These are phyloP conservation scores for Numenius phaeopus DNA, from an alignment of 2,797 vertebrate genomes.

Conservation along the genomic window DNA sequence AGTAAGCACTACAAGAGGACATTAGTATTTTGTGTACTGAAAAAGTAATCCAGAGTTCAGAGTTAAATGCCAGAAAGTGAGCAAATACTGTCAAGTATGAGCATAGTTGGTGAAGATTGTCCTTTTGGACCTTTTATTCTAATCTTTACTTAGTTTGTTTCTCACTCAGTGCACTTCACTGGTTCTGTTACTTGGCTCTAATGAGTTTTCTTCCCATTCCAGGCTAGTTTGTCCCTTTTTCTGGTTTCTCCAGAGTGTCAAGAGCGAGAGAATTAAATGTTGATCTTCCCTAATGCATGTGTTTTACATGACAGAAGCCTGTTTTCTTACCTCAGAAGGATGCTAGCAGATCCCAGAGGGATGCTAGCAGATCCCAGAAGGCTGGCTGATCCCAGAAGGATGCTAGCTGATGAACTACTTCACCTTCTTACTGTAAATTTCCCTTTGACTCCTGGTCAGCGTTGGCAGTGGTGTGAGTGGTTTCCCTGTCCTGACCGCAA, in stretches of 20 bases:
- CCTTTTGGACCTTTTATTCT: background rate
- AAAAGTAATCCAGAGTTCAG: background rate
- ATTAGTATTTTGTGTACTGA: background rate
- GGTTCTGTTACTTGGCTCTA: background rate
- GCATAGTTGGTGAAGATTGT: background rate
- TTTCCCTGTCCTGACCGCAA: background rate
- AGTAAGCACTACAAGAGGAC: background rate
- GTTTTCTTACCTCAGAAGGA: background rate
- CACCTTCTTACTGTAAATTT: background rate
- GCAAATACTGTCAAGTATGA: background rate
- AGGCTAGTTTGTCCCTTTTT: background rate
- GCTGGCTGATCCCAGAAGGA: background rate
- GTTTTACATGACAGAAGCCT: background rate
- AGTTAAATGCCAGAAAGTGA: background rate
- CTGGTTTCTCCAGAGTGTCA: background rate
- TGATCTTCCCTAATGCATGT: background rate
- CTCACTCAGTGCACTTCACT: background rate
- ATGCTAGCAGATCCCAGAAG: background rate
- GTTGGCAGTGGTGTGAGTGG: background rate
- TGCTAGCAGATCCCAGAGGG: too few species aligned
- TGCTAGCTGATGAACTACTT: background rate
- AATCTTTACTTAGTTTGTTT: background rate
- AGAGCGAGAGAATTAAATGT: background rate
- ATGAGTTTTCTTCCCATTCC: background rate
- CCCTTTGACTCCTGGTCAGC: background rate